Evolutionary conservation across 53 echinoderm and acorn worm species (phyloP).

Genomic region (Luidia sarsii): DNA sequence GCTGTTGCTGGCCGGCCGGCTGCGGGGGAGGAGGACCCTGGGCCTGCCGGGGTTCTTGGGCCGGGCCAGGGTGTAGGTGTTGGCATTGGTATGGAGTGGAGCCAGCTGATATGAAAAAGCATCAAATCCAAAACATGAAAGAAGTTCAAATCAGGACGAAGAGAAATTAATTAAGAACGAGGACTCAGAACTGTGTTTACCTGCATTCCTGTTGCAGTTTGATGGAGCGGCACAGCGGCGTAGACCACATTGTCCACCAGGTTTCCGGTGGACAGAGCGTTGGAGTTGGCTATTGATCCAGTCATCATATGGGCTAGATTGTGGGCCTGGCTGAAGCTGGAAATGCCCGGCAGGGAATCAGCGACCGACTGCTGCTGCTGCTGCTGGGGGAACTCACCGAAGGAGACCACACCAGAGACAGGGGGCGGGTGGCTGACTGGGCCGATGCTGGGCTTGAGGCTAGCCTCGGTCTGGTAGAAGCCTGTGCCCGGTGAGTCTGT

Average conservation of each 20-base stretch:
- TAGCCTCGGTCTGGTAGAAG: conserved; percentile 12
- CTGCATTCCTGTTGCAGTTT: conserved; percentile 46
- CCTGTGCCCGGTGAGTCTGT: not conserved
- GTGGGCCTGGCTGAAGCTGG: not conserved
- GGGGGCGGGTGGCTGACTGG: not conserved
- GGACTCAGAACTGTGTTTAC: too few species aligned
- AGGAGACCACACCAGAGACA: not conserved
- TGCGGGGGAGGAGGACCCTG: conserved; percentile 23
- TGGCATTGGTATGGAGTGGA: conserved; percentile 2
- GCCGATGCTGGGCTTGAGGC: not conserved
- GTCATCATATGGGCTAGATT: not conserved
- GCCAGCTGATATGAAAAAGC: conserved; percentile 4
- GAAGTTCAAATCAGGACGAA: too few species aligned
- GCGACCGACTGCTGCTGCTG: conserved; percentile 4
- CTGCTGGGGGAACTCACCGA: not conserved
- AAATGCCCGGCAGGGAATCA: conserved; percentile 12
- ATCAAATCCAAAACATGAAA: not conserved
- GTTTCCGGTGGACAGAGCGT: not conserved
- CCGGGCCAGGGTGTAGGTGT: conserved; percentile 19
- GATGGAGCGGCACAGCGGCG: conserved; percentile 45
- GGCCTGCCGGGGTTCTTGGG: not conserved
- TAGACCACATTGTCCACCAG: conserved; percentile 27
- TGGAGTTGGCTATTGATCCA: not conserved
- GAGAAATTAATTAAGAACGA: too few species aligned
- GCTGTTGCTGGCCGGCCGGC: not conserved